phyloP scores from a whole-genome alignment of 2,113 vertebrate species.

The Cichladusa arquata region DNA sequence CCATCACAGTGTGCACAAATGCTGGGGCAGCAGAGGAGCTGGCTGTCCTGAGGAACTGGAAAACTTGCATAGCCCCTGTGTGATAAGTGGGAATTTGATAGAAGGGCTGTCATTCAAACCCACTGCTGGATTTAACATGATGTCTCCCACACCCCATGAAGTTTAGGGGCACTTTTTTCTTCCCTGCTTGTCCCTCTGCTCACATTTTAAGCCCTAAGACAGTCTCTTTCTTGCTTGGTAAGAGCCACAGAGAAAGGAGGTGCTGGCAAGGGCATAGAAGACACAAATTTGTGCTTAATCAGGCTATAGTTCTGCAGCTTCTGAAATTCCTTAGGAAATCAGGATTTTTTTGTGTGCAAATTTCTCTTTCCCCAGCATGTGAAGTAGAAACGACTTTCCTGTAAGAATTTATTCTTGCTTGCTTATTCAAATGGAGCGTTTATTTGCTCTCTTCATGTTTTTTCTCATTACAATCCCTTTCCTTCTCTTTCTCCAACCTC shows the following conservation, averaged over 20 bases:
- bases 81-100: rapidly evolving
- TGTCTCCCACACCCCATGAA: rapidly evolving
- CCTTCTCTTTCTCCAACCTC: slow-evolving; percentile 8
- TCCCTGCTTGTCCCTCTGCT: not conserved
- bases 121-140: not conserved
- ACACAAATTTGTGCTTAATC: not conserved
- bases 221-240: not conserved
- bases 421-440: not conserved
- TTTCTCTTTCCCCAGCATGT: not conserved
- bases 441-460: not conserved
- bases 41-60: not conserved
- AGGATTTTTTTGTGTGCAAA: not conserved
- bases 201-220: not conserved
- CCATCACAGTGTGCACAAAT: not conserved
- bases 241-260: not conserved
- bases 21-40: not conserved
- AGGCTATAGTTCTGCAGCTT: not conserved
- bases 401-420: not conserved
- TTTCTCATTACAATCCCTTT: not conserved
- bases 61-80: not conserved
- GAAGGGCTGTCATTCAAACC: not conserved
- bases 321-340: not conserved
- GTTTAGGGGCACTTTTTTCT: not conserved
- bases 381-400: not conserved
- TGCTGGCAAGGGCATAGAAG: not conserved